Base-by-base conservation (phyloP, 2,888 invertebrate genomes). In the Fragum fragum region DNA sequence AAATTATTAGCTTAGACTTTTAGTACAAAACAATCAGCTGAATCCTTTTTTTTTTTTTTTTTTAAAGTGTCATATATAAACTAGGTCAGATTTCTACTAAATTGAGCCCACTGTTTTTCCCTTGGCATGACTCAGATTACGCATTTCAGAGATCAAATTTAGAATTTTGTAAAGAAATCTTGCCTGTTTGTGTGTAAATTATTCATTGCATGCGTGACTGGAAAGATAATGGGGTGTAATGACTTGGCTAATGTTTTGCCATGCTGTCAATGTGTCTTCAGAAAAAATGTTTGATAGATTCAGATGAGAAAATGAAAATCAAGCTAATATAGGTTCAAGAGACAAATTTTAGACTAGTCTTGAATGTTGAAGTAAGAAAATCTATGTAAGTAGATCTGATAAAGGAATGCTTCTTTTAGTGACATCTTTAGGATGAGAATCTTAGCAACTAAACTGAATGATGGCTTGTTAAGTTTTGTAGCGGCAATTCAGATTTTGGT, bases 41-140 rank as follows among this genome's bases (percentile, higher is more conserved):
- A n/a, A n/a, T n/a, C n/a, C n/a, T n/a, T n/a, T n/a, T n/a, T n/a
- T n/a, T n/a, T n/a, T n/a, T n/a, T n/a, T n/a, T n/a, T n/a, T n/a
- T n/a, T n/a, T n/a, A n/a, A n/a, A n/a, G n/a, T n/a, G n/a, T n/a
- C n/a, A n/a, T n/a, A n/a, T n/a, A n/a, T n/a, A n/a, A n/a, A n/a
- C n/a, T 47, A 47, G 47, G 47, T 47, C 47, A 47, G 47, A 47
- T 47, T 47, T 47, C 47, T 14, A 14, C 16, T 47, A 47, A 47
- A 47, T 47, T 3, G 2, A 47, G 47, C 14, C 47, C 3, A 16
- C 5, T 47, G 47, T 9, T 14, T 47, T 47, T 47, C 47, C 47
- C 47, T 47, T 47, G 47, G 47, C n/a, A 47, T 47, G 47, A 47
- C 47, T 47, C 47, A 47, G 47, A 47, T 47, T 47, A 47, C 47